Evolutionary conservation across 2,797 vertebrate genomes (phyloP).

Genomic region (Micromesistius poutassou): DNA sequence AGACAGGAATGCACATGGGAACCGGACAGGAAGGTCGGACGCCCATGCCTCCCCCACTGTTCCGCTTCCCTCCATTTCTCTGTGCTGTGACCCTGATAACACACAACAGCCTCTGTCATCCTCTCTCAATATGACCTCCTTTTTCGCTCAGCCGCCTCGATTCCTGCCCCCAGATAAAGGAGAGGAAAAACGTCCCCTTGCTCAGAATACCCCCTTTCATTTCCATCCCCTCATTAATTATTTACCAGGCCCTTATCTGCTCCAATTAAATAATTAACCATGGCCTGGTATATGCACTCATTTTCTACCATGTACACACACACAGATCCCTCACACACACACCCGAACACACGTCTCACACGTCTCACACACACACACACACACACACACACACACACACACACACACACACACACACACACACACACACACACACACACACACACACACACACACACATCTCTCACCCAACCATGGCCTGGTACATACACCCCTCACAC

Average conservation of each 20-base stretch:
- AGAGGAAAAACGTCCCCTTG: not conserved
- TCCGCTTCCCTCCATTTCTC: conserved; percentile 14
- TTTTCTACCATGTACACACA: not conserved
- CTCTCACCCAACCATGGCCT: conserved; percentile 17
- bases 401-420: too few species aligned
- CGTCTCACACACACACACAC: too few species aligned
- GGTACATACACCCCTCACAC: conserved; percentile 3
- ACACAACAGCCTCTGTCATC: conserved; percentile 3
- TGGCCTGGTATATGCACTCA: conserved; percentile 6
- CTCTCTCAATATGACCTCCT: conserved; percentile 31
- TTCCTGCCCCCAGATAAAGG: not conserved
- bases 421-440: conserved; percentile 16
- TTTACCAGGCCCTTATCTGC: conserved; percentile 34
- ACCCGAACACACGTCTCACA: not conserved
- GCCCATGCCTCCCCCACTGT: conserved; percentile 2
- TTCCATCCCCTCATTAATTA: conserved; percentile 45
- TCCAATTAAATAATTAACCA: conserved; percentile 55
- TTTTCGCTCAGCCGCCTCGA: conserved; percentile 1
- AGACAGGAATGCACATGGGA: conserved; percentile 35
- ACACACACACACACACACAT: not conserved
- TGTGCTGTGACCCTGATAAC: conserved; percentile 4
- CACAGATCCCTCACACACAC: conserved; percentile 9
- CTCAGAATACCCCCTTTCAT: conserved; percentile 6
- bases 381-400: too few species aligned
- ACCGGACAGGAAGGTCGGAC: conserved; percentile 37